Evolutionary conservation across 2,797 vertebrate species (phyloP).

Genomic region (Squalus acanthias): DNA sequence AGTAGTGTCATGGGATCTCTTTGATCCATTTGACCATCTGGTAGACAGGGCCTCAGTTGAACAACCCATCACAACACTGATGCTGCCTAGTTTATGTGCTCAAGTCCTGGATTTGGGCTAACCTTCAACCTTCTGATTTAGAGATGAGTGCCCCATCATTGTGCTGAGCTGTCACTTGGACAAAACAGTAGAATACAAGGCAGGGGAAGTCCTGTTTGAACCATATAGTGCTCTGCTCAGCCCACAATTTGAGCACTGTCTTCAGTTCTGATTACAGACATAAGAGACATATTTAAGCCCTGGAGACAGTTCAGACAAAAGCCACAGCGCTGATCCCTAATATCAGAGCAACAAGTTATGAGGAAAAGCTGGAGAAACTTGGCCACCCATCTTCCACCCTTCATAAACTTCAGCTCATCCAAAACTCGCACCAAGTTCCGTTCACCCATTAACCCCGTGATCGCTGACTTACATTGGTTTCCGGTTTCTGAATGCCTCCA

Average conservation of each 20-base stretch:
- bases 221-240: background rate
- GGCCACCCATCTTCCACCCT: background rate
- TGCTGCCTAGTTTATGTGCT: too few species aligned
- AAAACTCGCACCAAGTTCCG: background rate
- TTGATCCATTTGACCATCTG: too few species aligned
- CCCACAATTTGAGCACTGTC: background rate
- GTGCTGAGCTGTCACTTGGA: background rate
- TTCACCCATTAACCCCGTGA: background rate
- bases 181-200: background rate
- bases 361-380: background rate
- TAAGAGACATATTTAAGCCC: background rate
- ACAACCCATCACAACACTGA: too few species aligned
- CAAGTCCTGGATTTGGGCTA: too few species aligned
- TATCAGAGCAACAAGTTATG: background rate
- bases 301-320: background rate
- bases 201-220: background rate
- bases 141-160: background rate
- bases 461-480: background rate
- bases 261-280: background rate
- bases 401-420: background rate
- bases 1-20: too few species aligned
- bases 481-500: background rate
- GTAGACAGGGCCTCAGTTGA: too few species aligned
- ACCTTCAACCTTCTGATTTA: background rate
- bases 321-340: background rate